Evolutionary conservation across 1,140 invertebrate genomes (phyloP).

Genomic region (Scaptomyza hsui): DNA sequence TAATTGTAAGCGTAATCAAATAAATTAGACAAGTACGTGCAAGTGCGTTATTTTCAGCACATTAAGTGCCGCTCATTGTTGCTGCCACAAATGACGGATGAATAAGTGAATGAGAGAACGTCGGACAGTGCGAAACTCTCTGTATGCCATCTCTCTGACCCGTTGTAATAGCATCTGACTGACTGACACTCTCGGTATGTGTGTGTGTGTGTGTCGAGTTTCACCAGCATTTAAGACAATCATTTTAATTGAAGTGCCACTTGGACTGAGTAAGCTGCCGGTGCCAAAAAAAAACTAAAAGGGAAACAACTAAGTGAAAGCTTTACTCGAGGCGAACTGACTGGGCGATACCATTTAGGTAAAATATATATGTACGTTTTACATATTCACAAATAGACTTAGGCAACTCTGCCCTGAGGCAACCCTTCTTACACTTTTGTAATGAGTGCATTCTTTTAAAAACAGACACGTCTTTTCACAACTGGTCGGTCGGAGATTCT

Average conservation of each 20-base stretch:
- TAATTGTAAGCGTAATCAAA: slow-evolving; percentile 73
- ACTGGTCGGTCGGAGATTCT: too few relatives aligned
- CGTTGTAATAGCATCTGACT: slow-evolving; percentile 51
- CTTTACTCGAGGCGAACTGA: too few relatives aligned
- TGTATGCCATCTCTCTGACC: slow-evolving; percentile 20
- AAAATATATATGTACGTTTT: too few relatives aligned
- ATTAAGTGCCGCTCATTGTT: slow-evolving; percentile 63
- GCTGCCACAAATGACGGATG: slow-evolving; percentile 25
- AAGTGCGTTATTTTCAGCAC: slow-evolving; percentile 77
- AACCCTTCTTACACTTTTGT: too few relatives aligned
- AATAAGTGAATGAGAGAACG: slow-evolving; percentile 23
- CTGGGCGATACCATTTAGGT: too few relatives aligned
- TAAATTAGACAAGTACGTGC: slow-evolving; percentile 78
- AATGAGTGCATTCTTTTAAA: not conserved
- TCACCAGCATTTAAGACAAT: slow-evolving; percentile 72
- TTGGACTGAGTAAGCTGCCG: slow-evolving; percentile 29
- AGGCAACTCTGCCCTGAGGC: too few relatives aligned
- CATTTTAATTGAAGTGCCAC: slow-evolving; percentile 80
- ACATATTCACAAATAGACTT: too few relatives aligned
- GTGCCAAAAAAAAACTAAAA: slow-evolving; percentile 43
- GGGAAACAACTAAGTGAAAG: not conserved
- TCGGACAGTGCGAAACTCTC: not conserved
- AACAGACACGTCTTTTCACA: slow-evolving; percentile 23
- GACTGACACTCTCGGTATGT: slow-evolving; percentile 1
- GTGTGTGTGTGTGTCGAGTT: slow-evolving; percentile 6